Percentiles rank a stretch among this genome's conserved stretches.
Evolutionary conservation across 2,888 invertebrate species (phyloP).

Genomic region (Idaea dimidiata): DNA sequence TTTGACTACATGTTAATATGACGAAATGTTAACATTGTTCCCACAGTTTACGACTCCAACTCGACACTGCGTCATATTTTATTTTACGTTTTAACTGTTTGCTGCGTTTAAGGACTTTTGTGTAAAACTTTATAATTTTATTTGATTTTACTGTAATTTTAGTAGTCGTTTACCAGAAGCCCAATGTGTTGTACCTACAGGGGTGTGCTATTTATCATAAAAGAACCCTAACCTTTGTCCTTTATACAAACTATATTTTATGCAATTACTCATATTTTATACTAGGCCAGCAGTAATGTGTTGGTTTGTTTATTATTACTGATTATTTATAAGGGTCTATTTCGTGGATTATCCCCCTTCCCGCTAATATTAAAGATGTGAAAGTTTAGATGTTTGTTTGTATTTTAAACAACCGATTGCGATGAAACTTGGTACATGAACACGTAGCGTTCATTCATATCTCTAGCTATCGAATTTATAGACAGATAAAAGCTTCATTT

Average conservation of each 20-base stretch:
- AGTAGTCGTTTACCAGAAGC: neutral
- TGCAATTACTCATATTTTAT: too few species aligned
- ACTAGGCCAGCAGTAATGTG: too few species aligned
- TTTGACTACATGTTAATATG: conserved; percentile 26
- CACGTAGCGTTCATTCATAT: too few species aligned
- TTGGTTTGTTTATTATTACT: too few species aligned
- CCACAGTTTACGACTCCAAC: conserved; percentile 16
- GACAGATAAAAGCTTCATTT: too few species aligned
- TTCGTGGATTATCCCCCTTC: too few species aligned
- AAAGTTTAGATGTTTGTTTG: too few species aligned
- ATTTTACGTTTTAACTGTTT: conserved; percentile 1
- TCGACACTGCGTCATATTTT: conserved; percentile 2
- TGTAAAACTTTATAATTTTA: neutral
- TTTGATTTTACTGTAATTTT: neutral
- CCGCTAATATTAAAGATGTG: too few species aligned
- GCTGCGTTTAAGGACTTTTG: neutral
- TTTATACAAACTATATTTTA: neutral
- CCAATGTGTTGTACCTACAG: neutral
- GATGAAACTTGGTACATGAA: too few species aligned
- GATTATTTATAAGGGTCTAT: too few species aligned
- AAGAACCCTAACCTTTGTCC: neutral
- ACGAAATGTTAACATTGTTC: conserved; percentile 21
- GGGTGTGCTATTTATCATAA: neutral
- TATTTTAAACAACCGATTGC: too few species aligned
- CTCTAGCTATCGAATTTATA: too few species aligned